Evolutionary conservation across 2,888 invertebrate species (phyloP).

Genomic region (Ashinkailepas kermadecensis): DNA sequence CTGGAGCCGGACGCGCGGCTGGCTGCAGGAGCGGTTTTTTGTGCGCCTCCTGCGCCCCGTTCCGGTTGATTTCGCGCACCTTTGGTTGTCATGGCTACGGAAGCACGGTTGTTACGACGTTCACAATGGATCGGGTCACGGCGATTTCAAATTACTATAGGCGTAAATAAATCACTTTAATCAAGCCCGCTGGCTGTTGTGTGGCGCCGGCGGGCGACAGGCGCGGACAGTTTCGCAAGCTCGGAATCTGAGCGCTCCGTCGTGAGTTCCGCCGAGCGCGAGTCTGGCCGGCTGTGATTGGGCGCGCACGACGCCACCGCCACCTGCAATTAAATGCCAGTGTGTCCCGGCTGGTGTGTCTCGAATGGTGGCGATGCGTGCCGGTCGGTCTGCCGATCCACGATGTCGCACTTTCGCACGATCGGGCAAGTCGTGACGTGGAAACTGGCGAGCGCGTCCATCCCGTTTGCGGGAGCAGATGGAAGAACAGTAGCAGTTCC

Average conservation of each 20-base stretch:
- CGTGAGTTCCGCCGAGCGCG: not conserved
- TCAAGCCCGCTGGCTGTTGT: conserved; percentile 7
- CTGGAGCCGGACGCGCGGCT: not conserved
- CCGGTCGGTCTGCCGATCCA: too few relatives aligned
- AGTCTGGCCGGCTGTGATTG: not conserved
- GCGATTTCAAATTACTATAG: conserved; percentile 20
- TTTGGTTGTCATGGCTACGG: conserved; percentile 15
- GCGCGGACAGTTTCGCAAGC: not conserved
- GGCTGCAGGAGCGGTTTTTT: not conserved
- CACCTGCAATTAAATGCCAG: not conserved
- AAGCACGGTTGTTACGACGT: conserved; percentile 5
- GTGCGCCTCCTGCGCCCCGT: not conserved
- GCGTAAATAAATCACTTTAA: conserved; percentile 21
- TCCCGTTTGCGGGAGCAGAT: too few relatives aligned
- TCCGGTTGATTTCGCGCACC: conserved; percentile 16
- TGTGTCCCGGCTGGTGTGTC: not conserved
- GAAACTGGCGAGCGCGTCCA: too few relatives aligned
- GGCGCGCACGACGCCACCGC: too few relatives aligned
- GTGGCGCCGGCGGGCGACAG: too few relatives aligned
- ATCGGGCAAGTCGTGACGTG: too few relatives aligned
- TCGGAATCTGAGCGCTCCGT: not conserved
- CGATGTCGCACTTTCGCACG: too few relatives aligned
- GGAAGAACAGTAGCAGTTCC: too few relatives aligned
- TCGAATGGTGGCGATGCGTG: not conserved
- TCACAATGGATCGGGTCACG: conserved; percentile 15